A percentile compares a stretch with the other conserved stretches of the same genome.
Evolutionary conservation across 2,113 vertebrate species (phyloP).

Genomic region (Hystrix brachyura): DNA sequence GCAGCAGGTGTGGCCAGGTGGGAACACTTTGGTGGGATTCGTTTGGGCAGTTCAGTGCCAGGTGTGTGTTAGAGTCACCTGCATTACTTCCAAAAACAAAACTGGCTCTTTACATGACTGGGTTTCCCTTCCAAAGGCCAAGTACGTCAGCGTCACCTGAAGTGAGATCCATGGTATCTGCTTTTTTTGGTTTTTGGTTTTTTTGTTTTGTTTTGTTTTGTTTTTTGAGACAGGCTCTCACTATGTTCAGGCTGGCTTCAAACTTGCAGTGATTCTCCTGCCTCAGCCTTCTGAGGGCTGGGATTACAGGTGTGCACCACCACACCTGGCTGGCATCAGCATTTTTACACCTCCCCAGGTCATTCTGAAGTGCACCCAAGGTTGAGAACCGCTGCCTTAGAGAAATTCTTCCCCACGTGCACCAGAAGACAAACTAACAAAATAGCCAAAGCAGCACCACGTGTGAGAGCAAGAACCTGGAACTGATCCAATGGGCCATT

Average conservation of each 20-base stretch:
- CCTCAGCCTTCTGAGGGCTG: background rate
- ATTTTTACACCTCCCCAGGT: background rate
- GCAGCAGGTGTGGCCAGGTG: background rate
- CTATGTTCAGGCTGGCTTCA: background rate
- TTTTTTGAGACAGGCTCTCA: background rate
- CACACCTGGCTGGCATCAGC: background rate
- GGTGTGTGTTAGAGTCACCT: background rate
- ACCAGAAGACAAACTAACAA: background rate
- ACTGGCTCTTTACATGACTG: background rate
- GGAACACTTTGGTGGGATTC: background rate
- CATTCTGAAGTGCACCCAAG: background rate
- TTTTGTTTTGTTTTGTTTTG: background rate
- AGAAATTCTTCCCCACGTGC: background rate
- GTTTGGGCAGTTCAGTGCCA: background rate
- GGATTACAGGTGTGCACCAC: background rate
- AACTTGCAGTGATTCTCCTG: background rate
- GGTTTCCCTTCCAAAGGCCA: background rate
- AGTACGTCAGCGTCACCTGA: background rate
- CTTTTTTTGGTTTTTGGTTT: background rate
- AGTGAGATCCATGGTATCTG: background rate
- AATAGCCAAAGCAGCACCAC: background rate
- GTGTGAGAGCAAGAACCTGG: background rate
- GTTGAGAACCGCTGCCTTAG: background rate
- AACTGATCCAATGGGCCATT: background rate
- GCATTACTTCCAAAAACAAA: background rate